phyloP scores from a whole-genome alignment of 30 jellyfish, hydroid and myxozoan genomes.

The Aurelia sp. region DNA sequence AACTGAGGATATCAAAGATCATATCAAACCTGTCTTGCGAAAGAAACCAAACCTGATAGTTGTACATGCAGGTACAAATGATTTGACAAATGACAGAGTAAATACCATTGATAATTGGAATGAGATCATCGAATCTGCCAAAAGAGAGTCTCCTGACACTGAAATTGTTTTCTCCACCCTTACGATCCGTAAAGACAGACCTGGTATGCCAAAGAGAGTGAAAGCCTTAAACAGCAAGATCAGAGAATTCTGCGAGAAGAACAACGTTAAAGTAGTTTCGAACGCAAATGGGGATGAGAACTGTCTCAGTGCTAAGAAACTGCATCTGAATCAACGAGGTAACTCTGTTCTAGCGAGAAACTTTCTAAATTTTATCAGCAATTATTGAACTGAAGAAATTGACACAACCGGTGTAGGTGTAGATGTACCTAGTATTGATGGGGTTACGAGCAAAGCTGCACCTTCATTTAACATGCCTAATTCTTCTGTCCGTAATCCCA shows the following conservation, averaged over 20 bases:
- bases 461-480: background rate
- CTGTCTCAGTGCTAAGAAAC: background rate
- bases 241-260: slow-evolving; percentile 7
- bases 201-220: background rate
- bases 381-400: no score
- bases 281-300: slow-evolving; percentile 14
- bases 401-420: background rate
- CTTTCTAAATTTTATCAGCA: background rate
- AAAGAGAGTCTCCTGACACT: background rate
- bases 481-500: background rate
- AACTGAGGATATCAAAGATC: slow-evolving; percentile 21
- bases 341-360: background rate
- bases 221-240: slow-evolving; percentile 9
- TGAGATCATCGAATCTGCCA: background rate
- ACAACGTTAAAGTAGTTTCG: background rate
- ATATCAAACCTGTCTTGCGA: background rate
- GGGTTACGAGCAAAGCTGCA: slow-evolving; percentile 9
- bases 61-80: no score
- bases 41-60: no score
- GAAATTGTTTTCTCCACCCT: slow-evolving; percentile 17
- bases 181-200: background rate
- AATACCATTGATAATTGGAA: no score
- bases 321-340: no score
- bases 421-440: background rate
- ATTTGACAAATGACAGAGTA: no score